Conservation (phyloP, 1,140 invertebrate species). For the Drepana arcuata region DNA sequence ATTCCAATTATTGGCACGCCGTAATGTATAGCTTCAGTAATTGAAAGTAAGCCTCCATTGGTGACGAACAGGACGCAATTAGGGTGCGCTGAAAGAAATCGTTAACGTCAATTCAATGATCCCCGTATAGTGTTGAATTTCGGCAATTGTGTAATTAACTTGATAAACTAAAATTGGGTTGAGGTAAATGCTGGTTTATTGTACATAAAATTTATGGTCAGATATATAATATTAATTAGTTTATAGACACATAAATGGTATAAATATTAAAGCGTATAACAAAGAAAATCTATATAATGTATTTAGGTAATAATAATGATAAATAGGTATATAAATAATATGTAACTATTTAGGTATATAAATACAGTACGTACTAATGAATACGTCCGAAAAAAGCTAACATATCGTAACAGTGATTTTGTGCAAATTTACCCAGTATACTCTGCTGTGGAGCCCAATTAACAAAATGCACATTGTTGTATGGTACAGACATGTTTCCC, state of each 20-base stretch:
- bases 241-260: too few relatives aligned
- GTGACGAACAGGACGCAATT: slow-evolving; percentile 76
- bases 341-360: neutral
- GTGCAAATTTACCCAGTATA: slow-evolving; percentile 72
- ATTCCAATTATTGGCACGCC: slow-evolving; percentile 77
- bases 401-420: too few relatives aligned
- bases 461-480: slow-evolving; percentile 75
- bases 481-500: slow-evolving; percentile 57
- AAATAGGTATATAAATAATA: too few relatives aligned
- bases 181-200: too few relatives aligned
- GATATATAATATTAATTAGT: neutral
- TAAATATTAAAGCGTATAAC: too few relatives aligned
- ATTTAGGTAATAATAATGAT: too few relatives aligned
- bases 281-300: too few relatives aligned
- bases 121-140: too few relatives aligned
- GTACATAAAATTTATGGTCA: too few relatives aligned
- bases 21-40: slow-evolving; percentile 76
- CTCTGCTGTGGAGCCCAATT: slow-evolving; percentile 82
- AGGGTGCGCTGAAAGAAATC: slow-evolving; percentile 73
- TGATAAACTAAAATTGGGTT: too few relatives aligned
- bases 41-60: slow-evolving; percentile 76
- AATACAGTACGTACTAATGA: neutral
- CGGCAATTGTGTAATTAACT: neutral
- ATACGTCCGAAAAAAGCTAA: neutral
- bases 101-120: neutral